A percentile compares a stretch with the other conserved stretches of the same genome.
phyloP scores from a whole-genome alignment of 2,797 vertebrate genomes.

The Helarctos malayanus region DNA sequence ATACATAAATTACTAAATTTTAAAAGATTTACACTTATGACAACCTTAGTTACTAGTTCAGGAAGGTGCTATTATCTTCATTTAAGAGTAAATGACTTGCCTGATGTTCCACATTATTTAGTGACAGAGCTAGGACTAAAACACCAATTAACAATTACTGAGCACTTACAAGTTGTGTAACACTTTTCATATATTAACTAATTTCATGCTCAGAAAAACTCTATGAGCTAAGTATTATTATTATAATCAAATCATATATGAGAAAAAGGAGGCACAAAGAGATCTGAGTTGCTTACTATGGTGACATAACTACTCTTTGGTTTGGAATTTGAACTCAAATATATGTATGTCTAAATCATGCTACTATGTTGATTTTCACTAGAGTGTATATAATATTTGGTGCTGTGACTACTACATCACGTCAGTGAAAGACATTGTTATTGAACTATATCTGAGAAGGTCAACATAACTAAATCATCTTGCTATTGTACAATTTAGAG shows the following conservation, averaged over 20 bases:
- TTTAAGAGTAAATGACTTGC: neutral
- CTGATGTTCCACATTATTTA: neutral
- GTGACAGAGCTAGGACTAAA: slow-evolving; percentile 15
- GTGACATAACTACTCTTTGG: neutral
- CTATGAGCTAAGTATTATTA: neutral
- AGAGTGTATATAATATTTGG: neutral
- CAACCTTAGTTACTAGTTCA: neutral
- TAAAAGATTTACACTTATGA: neutral
- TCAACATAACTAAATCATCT: neutral
- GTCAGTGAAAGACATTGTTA: neutral
- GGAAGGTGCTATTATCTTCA: neutral
- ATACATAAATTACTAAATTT: neutral
- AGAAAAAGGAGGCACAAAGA: neutral
- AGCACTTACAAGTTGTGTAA: neutral
- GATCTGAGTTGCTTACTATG: neutral
- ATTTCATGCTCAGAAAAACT: neutral
- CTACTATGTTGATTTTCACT: slow-evolving; percentile 7
- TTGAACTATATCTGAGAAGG: neutral
- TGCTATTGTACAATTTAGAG: neutral
- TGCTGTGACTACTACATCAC: neutral
- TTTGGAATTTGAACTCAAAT: neutral
- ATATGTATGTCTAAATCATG: neutral
- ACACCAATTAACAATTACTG: neutral
- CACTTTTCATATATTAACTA: slow-evolving; percentile 4
- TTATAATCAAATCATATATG: neutral